Evolutionary conservation across 2,797 vertebrate genomes (phyloP).

Genomic region (Chrosomus eos): DNA sequence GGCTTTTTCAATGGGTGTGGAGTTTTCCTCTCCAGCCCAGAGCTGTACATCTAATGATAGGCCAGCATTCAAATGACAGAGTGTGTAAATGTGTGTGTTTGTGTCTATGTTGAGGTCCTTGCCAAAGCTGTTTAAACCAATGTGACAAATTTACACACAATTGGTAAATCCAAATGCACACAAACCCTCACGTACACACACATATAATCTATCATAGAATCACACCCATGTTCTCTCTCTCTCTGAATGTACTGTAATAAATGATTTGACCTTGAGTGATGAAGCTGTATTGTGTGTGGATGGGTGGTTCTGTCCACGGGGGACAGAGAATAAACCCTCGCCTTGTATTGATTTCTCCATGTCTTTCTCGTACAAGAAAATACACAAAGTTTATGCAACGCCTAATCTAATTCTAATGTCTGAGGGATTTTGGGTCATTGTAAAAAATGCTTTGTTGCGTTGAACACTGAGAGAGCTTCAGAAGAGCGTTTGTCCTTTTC

Average conservation of each 20-base stretch:
- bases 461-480: background rate
- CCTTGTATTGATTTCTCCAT: slow-evolving; percentile 72
- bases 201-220: slow-evolving; percentile 18
- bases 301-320: slow-evolving; percentile 39
- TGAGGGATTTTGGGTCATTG: background rate
- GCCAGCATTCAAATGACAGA: slow-evolving; percentile 55
- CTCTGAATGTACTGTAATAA: slow-evolving; percentile 17
- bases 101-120: slow-evolving; percentile 4
- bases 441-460: slow-evolving; percentile 8
- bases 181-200: background rate
- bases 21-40: slow-evolving; percentile 47
- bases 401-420: slow-evolving; percentile 17
- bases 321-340: slow-evolving; percentile 17
- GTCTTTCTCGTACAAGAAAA: slow-evolving; percentile 48
- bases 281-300: slow-evolving; percentile 35
- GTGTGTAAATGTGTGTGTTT: slow-evolving; percentile 6
- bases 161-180: background rate
- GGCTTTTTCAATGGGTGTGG: slow-evolving; percentile 46
- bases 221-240: slow-evolving; percentile 25
- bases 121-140: slow-evolving; percentile 38
- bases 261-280: slow-evolving; percentile 48
- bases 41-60: slow-evolving; percentile 59
- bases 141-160: slow-evolving; percentile 40
- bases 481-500: background rate
- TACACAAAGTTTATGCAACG: slow-evolving; percentile 28